Conservation (phyloP, 1,140 invertebrate genomes). For the Liolophura sinensis region DNA sequence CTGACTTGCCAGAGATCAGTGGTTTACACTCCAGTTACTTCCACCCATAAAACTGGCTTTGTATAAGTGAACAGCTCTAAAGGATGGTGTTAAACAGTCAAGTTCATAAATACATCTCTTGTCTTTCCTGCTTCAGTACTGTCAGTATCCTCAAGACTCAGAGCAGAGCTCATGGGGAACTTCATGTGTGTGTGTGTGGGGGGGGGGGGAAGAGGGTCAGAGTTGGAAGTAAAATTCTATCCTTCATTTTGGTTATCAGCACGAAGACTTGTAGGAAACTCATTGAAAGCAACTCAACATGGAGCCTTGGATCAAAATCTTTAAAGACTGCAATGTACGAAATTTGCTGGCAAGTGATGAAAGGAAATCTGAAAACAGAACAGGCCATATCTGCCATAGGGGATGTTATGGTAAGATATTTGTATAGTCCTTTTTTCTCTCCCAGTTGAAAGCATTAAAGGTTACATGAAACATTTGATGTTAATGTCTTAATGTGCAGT, state of each 20-base stretch:
- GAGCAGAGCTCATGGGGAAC: too few relatives aligned
- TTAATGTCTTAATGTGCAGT: too few relatives aligned
- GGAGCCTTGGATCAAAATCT: constrained; percentile 24
- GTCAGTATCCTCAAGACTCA: too few relatives aligned
- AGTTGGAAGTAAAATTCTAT: constrained; percentile 2
- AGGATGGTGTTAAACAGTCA: too few relatives aligned
- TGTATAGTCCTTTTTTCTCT: background rate
- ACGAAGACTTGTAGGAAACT: constrained; percentile 77
- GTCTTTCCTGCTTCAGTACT: too few relatives aligned
- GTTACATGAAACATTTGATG: too few relatives aligned
- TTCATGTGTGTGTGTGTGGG: too few relatives aligned
- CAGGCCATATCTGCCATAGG: constrained; percentile 36
- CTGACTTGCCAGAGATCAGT: too few relatives aligned
- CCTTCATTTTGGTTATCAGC: constrained; percentile 59
- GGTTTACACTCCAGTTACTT: too few relatives aligned
- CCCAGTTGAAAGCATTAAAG: background rate
- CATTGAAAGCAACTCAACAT: constrained; percentile 54
- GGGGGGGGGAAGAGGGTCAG: background rate
- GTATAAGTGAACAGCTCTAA: too few relatives aligned
- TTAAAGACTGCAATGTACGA: constrained; percentile 50
- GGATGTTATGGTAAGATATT: constrained; percentile 46
- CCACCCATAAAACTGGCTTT: too few relatives aligned
- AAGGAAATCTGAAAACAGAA: constrained; percentile 49
- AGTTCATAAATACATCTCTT: too few relatives aligned
- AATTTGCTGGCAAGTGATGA: constrained; percentile 44